Conservation (phyloP, 2,797 vertebrate genomes). For the Trachurus trachurus region DNA sequence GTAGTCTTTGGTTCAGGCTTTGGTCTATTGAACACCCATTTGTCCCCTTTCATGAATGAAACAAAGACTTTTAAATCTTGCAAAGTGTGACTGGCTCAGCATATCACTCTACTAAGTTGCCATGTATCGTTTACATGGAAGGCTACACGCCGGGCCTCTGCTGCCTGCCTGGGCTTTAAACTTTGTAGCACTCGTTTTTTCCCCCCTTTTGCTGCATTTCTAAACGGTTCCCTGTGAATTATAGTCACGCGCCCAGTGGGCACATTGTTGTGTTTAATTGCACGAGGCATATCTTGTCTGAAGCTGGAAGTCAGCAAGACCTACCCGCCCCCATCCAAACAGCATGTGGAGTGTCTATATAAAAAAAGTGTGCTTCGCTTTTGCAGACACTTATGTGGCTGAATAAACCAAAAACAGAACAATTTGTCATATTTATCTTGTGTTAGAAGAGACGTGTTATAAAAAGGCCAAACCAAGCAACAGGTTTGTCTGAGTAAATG, state of each 20-base stretch:
- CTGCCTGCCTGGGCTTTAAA: conserved; percentile 36
- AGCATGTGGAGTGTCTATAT: conserved; percentile 50
- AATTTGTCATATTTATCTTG: background rate
- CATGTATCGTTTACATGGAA: conserved; percentile 42
- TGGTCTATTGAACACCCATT: background rate
- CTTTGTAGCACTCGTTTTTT: conserved; percentile 42
- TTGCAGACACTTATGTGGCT: background rate
- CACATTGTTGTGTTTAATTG: conserved; percentile 58
- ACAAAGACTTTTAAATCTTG: conserved; percentile 43
- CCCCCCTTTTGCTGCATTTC: conserved; percentile 2
- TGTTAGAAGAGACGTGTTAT: background rate
- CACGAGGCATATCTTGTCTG: conserved; percentile 41
- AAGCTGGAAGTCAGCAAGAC: conserved; percentile 42
- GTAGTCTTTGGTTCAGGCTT: background rate
- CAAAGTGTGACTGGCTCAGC: conserved; percentile 32
- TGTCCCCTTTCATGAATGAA: background rate
- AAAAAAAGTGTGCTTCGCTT: conserved; percentile 17
- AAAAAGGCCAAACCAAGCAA: conserved; percentile 58
- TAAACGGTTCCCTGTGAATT: conserved; percentile 30
- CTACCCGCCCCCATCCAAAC: conserved; percentile 29
- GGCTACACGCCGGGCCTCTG: conserved; percentile 6
- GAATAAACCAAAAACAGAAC: background rate
- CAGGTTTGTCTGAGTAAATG: conserved; percentile 63
- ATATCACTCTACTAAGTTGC: conserved; percentile 26
- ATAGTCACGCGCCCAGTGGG: conserved; percentile 1